Conservation (phyloP, 2,888 invertebrate species). For the Torymus tubicola region DNA sequence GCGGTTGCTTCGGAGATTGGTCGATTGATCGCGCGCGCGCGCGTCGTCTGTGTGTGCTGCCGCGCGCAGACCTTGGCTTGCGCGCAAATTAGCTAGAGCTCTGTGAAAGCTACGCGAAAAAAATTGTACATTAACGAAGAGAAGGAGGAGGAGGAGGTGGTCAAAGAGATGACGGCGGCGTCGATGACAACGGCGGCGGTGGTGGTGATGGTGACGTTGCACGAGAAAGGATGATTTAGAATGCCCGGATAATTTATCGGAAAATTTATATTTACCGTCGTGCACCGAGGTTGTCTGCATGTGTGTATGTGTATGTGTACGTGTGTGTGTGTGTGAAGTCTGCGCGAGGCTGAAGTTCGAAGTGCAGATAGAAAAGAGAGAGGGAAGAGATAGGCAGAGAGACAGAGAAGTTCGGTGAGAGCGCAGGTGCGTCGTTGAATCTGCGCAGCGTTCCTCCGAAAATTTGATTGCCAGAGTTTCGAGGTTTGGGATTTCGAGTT, state of each 20-base stretch:
- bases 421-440: no score
- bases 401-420: no score
- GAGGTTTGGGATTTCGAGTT: no score
- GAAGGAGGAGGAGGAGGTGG: not conserved
- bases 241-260: conserved; percentile 31
- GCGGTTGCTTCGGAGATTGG: conserved; percentile 8
- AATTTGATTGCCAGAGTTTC: no score
- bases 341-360: no score
- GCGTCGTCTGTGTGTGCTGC: not conserved
- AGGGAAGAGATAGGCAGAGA: no score
- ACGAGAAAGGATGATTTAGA: conserved; percentile 40
- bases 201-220: not conserved
- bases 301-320: no score
- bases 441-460: no score
- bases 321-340: no score
- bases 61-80: conserved; percentile 8
- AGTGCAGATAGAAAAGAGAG: no score
- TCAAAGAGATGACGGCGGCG: not conserved
- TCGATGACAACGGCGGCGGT: not conserved
- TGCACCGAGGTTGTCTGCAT: no score
- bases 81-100: conserved; percentile 29
- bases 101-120: conserved; percentile 14
- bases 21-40: conserved; percentile 38
- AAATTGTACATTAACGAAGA: conserved; percentile 9
- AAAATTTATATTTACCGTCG: conserved; percentile 41